Evolutionary conservation across 2,113 vertebrate species (phyloP).

Genomic region (Verasper variegatus): DNA sequence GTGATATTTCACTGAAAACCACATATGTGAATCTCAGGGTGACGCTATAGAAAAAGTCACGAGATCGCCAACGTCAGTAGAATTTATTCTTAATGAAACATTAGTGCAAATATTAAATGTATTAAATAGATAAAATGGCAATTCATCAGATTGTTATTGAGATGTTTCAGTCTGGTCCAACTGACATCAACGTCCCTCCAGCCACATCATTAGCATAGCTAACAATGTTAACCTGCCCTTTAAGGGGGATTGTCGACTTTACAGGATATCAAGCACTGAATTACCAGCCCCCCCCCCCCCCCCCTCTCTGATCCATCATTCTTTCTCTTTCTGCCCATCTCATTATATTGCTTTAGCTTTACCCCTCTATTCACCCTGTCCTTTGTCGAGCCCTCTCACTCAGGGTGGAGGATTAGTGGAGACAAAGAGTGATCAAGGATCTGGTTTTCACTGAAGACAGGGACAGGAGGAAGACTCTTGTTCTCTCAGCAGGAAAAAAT

Average conservation of each 20-base stretch:
- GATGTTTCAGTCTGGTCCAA: background rate
- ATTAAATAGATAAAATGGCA: no score
- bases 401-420: slow-evolving; percentile 60
- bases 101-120: no score
- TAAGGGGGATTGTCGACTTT: no score
- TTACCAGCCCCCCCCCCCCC: background rate
- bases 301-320: slow-evolving; percentile 11
- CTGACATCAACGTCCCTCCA: no score
- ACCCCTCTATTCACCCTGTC: background rate
- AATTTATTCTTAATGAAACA: no score
- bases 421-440: slow-evolving; percentile 63
- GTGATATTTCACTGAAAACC: no score
- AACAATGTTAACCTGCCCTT: no score
- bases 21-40: no score
- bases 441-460: slow-evolving; percentile 30
- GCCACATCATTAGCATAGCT: no score
- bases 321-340: slow-evolving; percentile 4
- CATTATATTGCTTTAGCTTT: slow-evolving; percentile 24
- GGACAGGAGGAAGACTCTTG: slow-evolving; percentile 45
- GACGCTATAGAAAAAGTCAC: no score
- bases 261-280: no score
- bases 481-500: slow-evolving; percentile 50
- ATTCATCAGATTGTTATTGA: background rate
- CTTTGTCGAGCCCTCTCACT: slow-evolving; percentile 32
- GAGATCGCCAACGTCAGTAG: no score